Evolutionary conservation across 2,797 vertebrate genomes (phyloP).

Genomic region (Spinus olivaceus): DNA sequence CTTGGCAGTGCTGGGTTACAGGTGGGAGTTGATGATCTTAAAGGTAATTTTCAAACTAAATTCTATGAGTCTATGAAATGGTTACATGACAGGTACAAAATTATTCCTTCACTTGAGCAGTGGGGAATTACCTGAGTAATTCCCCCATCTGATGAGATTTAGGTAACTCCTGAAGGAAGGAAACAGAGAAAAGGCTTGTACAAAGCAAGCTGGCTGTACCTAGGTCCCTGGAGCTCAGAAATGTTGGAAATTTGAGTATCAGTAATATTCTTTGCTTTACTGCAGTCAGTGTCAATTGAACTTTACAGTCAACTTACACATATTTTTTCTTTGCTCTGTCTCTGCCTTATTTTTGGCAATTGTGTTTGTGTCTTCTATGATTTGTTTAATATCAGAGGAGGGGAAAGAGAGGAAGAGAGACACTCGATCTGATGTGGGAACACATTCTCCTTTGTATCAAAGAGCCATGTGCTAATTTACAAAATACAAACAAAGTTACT

Average conservation of each 20-base stretch:
- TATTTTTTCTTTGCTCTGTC: not conserved
- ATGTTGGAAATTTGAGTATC: not conserved
- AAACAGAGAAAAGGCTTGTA: not conserved
- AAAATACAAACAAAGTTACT: conserved; percentile 68
- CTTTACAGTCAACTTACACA: not conserved
- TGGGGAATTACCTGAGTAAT: not conserved
- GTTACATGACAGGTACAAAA: not conserved
- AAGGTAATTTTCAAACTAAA: not conserved
- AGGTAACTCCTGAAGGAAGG: not conserved
- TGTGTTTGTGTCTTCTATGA: not conserved
- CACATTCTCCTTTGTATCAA: conserved; percentile 54
- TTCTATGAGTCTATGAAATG: not conserved
- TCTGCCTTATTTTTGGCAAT: not conserved
- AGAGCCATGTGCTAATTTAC: conserved; percentile 69
- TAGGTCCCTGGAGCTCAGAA: not conserved
- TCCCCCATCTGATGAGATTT: not conserved
- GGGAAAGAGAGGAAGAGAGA: not conserved
- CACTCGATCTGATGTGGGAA: not conserved
- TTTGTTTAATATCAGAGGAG: conserved; percentile 14
- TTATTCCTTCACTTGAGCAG: not conserved
- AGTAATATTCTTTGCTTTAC: not conserved
- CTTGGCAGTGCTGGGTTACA: not conserved
- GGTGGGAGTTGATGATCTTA: not conserved
- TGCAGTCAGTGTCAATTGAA: not conserved
- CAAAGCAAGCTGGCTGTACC: not conserved